These are phyloP conservation scores for Drosophila prosaltans DNA, from an alignment of 1,140 invertebrate genomes.

Conservation along the genomic window DNA sequence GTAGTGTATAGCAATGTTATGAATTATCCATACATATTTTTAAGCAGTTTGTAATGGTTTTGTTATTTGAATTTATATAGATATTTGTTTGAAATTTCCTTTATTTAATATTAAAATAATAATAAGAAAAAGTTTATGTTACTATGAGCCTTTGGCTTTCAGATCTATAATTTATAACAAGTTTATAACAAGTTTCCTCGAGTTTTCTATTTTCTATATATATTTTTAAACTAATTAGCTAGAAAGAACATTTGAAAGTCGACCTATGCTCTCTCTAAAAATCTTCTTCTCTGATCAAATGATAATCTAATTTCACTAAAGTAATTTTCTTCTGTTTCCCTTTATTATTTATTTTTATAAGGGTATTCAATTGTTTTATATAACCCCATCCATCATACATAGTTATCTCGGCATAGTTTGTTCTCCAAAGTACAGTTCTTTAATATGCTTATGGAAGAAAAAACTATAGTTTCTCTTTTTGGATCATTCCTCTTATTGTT, in stretches of 20 bases:
- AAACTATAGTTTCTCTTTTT: constrained; percentile 13
- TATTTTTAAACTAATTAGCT: too few relatives aligned
- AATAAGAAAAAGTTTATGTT: too few relatives aligned
- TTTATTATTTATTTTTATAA: not conserved
- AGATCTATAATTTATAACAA: too few relatives aligned
- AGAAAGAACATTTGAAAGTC: too few relatives aligned
- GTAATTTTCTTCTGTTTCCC: not conserved
- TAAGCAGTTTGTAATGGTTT: not conserved
- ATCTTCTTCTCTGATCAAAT: not conserved
- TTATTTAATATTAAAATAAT: too few relatives aligned
- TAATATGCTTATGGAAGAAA: constrained; percentile 5
- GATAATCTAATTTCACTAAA: not conserved
- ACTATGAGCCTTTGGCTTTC: too few relatives aligned
- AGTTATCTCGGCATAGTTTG: constrained; percentile 17
- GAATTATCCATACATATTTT: not conserved
- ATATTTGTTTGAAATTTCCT: too few relatives aligned
- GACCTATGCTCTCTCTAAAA: too few relatives aligned
- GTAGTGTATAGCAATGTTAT: not conserved
- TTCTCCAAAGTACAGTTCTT: constrained; percentile 26
- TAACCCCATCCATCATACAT: not conserved
- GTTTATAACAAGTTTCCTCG: too few relatives aligned
- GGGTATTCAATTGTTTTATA: not conserved
- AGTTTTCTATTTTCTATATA: too few relatives aligned
- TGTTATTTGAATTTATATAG: too few relatives aligned
- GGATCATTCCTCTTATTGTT: constrained; percentile 30